Evolutionary conservation across 2,888 invertebrate species (phyloP).

Genomic region (Argyresthia goedartella): DNA sequence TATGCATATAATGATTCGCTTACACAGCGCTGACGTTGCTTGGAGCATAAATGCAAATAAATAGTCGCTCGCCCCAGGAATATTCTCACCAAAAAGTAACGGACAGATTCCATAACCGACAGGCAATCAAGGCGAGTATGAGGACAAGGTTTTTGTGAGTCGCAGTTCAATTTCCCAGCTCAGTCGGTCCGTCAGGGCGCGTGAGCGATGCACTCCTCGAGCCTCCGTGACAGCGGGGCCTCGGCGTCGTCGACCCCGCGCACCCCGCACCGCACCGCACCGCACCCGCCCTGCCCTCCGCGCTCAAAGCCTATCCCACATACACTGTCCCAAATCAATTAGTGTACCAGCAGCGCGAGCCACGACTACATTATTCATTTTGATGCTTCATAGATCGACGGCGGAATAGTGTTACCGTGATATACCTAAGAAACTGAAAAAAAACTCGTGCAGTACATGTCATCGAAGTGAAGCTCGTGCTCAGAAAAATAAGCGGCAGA

Average conservation of each 20-base stretch:
- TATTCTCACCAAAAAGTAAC: neutral
- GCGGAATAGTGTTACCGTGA: no score
- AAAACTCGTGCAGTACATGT: no score
- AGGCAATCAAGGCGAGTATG: conserved; percentile 7
- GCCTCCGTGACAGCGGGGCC: conserved; percentile 31
- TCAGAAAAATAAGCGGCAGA: no score
- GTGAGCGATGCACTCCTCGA: conserved; percentile 55
- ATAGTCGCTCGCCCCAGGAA: neutral
- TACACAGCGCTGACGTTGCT: neutral
- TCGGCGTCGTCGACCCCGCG: conserved; percentile 6
- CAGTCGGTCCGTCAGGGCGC: conserved; percentile 55
- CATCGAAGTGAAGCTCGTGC: no score
- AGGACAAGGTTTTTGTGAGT: conserved; percentile 4
- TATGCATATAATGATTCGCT: no score
- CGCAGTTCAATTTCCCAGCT: conserved; percentile 61
- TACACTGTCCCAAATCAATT: conserved; percentile 24
- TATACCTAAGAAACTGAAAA: no score
- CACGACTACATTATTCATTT: conserved; percentile 25
- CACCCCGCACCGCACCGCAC: neutral
- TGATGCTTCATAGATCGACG: conserved; percentile 9
- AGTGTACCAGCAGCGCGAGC: conserved; percentile 16
- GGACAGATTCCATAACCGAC: neutral
- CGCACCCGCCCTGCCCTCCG: neutral
- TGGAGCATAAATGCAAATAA: neutral
- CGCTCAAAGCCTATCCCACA: conserved; percentile 14